These are phyloP conservation scores for Hippocampus guttulatus DNA, from an alignment of 2,113 vertebrate species.

Conservation along the genomic window DNA sequence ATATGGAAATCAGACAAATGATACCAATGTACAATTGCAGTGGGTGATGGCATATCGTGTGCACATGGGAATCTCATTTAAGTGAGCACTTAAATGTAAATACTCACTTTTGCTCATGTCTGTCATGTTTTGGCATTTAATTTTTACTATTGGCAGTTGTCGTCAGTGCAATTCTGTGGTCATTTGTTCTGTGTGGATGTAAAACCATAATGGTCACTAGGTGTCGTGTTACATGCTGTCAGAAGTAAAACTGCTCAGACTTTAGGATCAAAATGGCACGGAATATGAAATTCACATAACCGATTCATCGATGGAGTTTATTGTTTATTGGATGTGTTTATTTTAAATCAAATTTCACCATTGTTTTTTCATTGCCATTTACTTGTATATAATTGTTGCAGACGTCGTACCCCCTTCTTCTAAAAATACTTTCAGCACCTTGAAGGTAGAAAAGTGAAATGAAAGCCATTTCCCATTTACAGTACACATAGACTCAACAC, in stretches of 20 bases:
- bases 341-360: constrained; percentile 23
- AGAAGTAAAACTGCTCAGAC: background rate
- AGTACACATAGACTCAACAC: background rate
- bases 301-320: constrained; percentile 29
- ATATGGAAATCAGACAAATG: background rate
- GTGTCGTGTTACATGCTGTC: background rate
- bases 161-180: constrained; percentile 43
- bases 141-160: constrained; percentile 35
- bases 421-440: background rate
- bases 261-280: constrained; percentile 12
- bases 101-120: constrained; percentile 67
- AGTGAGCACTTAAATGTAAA: constrained; percentile 80
- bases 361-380: constrained; percentile 26
- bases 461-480: background rate
- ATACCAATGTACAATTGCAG: constrained; percentile 41
- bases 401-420: constrained; percentile 2
- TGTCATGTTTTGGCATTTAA: constrained; percentile 57
- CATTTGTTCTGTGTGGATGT: constrained; percentile 45
- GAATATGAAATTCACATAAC: constrained; percentile 10
- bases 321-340: background rate
- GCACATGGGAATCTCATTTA: constrained; percentile 81
- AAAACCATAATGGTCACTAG: constrained; percentile 11
- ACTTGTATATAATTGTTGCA: constrained; percentile 27
- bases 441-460: background rate
- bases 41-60: constrained; percentile 62